These are phyloP conservation scores for Hycleus cichorii DNA, from an alignment of 1,140 invertebrate species.

Conservation along the genomic window DNA sequence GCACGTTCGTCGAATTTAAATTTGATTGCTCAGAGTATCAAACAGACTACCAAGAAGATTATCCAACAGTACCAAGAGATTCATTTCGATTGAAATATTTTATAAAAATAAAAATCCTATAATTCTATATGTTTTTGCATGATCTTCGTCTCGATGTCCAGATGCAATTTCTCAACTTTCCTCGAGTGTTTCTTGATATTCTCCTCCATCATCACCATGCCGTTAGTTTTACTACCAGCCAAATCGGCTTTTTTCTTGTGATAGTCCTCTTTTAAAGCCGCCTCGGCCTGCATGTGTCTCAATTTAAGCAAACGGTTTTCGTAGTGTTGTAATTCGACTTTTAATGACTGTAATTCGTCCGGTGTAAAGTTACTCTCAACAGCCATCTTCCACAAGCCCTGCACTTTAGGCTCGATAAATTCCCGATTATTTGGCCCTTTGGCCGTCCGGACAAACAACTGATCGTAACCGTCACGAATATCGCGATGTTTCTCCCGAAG, in stretches of 20 bases:
- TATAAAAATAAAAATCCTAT: slow-evolving; percentile 38
- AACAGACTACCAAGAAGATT: slow-evolving; percentile 18
- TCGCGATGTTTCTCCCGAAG: slow-evolving; percentile 70
- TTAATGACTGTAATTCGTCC: slow-evolving; percentile 75
- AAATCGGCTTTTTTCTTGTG: slow-evolving; percentile 53
- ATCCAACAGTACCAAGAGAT: slow-evolving; percentile 13
- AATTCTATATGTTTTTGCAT: slow-evolving; percentile 66
- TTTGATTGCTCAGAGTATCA: slow-evolving; percentile 15
- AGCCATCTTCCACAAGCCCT: slow-evolving; percentile 79
- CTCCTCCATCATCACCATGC: slow-evolving; percentile 57
- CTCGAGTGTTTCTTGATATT: slow-evolving; percentile 72
- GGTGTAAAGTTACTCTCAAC: slow-evolving; percentile 68
- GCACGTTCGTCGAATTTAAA: background rate
- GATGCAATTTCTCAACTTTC: slow-evolving; percentile 82
- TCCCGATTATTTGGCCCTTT: slow-evolving; percentile 71
- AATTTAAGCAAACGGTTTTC: slow-evolving; percentile 79
- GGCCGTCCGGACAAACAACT: slow-evolving; percentile 62
- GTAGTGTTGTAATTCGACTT: slow-evolving; percentile 82
- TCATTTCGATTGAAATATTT: background rate
- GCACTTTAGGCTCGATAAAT: slow-evolving; percentile 84
- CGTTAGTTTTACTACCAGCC: slow-evolving; percentile 53
- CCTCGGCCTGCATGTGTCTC: slow-evolving; percentile 70
- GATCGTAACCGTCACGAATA: slow-evolving; percentile 73
- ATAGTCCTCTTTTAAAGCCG: slow-evolving; percentile 56
- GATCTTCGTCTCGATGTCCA: slow-evolving; percentile 71